These are phyloP conservation scores for Turritopsis rubra DNA, from an alignment of 30 jellyfish, hydroid and myxozoan species.

Conservation along the genomic window DNA sequence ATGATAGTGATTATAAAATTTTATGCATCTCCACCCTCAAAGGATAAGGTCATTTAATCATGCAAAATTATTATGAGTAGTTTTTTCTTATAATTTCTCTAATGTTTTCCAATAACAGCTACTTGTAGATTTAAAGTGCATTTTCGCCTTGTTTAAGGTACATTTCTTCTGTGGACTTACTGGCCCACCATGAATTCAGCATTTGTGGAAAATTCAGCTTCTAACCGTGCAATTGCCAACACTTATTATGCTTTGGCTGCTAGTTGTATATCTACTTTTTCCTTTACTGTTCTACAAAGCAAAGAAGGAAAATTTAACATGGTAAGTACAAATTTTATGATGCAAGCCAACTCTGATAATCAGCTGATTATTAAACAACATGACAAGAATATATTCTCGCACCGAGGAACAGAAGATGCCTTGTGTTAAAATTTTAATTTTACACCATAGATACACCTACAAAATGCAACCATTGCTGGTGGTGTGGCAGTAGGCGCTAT, in stretches of 20 bases:
- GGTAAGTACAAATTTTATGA: slow-evolving; percentile 28
- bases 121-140: neutral
- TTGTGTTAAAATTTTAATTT: too few species aligned
- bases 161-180: slow-evolving; percentile 51
- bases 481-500: slow-evolving; percentile 84
- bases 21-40: too few species aligned
- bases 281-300: slow-evolving; percentile 62
- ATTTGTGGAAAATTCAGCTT: slow-evolving; percentile 33
- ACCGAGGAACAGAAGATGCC: too few species aligned
- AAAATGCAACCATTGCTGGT: slow-evolving; percentile 75
- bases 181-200: slow-evolving; percentile 67
- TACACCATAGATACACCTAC: slow-evolving; percentile 46
- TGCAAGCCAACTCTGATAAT: too few species aligned
- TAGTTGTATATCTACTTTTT: slow-evolving; percentile 61
- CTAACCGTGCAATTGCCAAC: slow-evolving; percentile 50
- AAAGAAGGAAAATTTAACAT: slow-evolving; percentile 45
- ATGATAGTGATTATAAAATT: too few species aligned
- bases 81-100: too few species aligned
- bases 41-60: too few species aligned
- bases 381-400: too few species aligned
- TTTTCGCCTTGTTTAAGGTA: slow-evolving; percentile 32
- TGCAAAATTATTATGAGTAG: too few species aligned
- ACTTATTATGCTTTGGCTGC: slow-evolving; percentile 76
- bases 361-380: too few species aligned
- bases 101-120: too few species aligned